Base-by-base conservation (phyloP, 1,140 invertebrate species). In the Plutomurus gul region DNA sequence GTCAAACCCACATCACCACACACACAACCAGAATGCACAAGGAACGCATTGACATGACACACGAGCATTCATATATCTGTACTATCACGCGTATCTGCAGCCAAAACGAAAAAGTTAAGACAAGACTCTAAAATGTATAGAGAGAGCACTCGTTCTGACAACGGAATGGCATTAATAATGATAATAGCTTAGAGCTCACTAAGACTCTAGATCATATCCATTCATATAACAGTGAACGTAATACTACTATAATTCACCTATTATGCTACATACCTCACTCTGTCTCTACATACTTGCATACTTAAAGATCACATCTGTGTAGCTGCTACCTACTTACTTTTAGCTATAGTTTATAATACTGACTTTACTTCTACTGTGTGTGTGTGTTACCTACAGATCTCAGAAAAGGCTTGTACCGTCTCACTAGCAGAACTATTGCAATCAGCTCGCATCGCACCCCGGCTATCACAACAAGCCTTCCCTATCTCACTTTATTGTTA, bases 91-190 rank as follows among this genome's bases (percentile, higher is more conserved):
- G 36, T 65, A 65, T 65, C 56, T 33, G n/a, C n/a, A 65, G 56
- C 56, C 56, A 65, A 65, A 65, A 65, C 56, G 18, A 33, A 65
- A 25, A 27, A 33, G 56, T n/a, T 30, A 65, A 65, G 56, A 65
- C 56, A 65, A 33, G 25, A 36, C 36, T 33, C 56, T 33, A 65
- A 65, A 33, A 30, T 18, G n/a, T n/a, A n/a, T n/a, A n/a, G n/a
- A n/a, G n/a, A 65, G 13, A 33, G 56, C 27, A 65, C 56, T 65
- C 56, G n/a, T 65, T 65, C 20, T 65, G 56, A 65, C 56, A 65
- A 65, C 36, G 56, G 56, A 65, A 65, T 65, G 56, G 30, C 56
- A 65, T 65, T 65, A 65, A 65, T 65, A 65, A 65, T 65, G 56
- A 65, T 65, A 65, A 65, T 65, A 65, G 30, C 56, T 65, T 16